Base-by-base conservation (phyloP, 1,140 invertebrate genomes). In the Apolygus lucorum region DNA sequence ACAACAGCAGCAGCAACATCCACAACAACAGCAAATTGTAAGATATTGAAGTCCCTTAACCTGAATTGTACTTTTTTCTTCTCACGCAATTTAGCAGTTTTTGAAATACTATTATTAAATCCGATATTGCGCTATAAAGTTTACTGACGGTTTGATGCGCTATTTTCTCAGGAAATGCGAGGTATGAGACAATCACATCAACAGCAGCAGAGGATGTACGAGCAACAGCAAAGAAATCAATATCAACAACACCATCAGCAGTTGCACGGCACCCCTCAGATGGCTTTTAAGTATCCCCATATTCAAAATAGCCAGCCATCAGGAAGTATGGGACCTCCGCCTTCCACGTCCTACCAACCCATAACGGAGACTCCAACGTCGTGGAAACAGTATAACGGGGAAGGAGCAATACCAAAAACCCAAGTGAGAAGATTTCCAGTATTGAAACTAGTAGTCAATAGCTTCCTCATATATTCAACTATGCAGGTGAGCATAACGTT, bases 201-300 rank as follows among this genome's bases (percentile, higher is more conserved):
- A 28, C 68, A 70, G 65, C 54, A 66, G 21, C 68, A 63, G 22
- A 62, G 27, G 26, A 63, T 63, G 25, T 63, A 67, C 25, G 59
- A 66, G 2, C 68, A 68, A 42, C 69, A 70, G 14, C 66, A 63
- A 17, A 63, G 17, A 28, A 34, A 13, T 13, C 68, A 69, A 25
- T 29, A 27, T 29, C 70, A 68, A 64, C 70, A 63, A 14, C 71
- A 25, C 1, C 66, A 71, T 24, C 66, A 68, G 29, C 70, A 2
- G 11, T 34, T 21, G 26, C 52, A 34, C 11, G 8, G 28, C 17
- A 27, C 68, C 27, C 54, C 54, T 26, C 67, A 52, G 14, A 42
- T 24, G 49, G 42, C 11, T 26, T 68, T 52, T 25, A 54, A 52
- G 14, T 34, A 54, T 22, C 14, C 26, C 8, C 29, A 42, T 25